Base-by-base conservation (phyloP, 2,797 vertebrate genomes). In the Merluccius polli region DNA sequence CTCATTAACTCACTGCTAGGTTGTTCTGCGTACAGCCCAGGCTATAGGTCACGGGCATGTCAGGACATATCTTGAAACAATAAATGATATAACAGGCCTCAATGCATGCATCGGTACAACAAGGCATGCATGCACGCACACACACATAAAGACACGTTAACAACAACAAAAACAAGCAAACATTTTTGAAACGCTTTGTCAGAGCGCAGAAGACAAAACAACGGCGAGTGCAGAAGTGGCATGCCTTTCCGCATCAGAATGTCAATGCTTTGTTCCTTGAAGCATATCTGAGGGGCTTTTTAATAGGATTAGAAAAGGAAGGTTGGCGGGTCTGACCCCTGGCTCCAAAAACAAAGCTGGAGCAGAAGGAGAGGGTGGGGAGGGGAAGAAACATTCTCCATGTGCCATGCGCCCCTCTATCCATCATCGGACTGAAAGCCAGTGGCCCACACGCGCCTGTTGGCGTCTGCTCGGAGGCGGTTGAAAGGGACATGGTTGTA, bases 241-340 rank as follows among this genome's bases (percentile, higher is more conserved):
- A 85, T 32, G 77, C 84, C 82, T 81, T 84, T 78, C 78, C 67
- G 85, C 86, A 89, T 89, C 85, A 88, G 71, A 84, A 81, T 81
- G 85, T 86, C 82, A 85, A 76, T 75, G 84, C 83, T 88, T 90
- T 91, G 84, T 89, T 81, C 81, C 76, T 74, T 83, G n/a, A 82
- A 82, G 83, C 81, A 76, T 85, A 90, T 87, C 83, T 80, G 82
- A 81, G 87, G 83, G 84, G 73, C 15, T 76, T 89, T 90, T 91
- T 89, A 91, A 93, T 89, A 85, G 90, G 92, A 93, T 93, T 92
- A 92, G 79, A 83, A 72, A 11, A 69, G 85, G 10, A 27, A 82
- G 86, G 87, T 86, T 83, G 80, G 70, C 69, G 83, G 80, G 76
- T 80, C 77, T 87, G 83, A 90, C 87, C 82, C 79, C 21, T 79